phyloP scores from a whole-genome alignment of 2,797 vertebrate genomes.

The Chaetophractus vellerosus region DNA sequence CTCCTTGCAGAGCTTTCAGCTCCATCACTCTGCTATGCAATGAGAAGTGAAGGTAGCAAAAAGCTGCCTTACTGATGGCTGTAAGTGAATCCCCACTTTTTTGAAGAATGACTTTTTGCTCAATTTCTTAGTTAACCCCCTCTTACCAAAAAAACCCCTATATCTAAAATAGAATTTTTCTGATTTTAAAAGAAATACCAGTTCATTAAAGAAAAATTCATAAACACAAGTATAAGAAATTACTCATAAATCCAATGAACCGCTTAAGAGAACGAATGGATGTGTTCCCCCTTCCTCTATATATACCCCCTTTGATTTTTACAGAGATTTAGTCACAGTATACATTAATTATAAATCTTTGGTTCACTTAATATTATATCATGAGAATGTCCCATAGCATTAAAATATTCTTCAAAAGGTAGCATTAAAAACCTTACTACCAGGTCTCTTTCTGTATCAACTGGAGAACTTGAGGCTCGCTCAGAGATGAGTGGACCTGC shows the following conservation, averaged over 20 bases:
- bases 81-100: too few relatives aligned
- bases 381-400: neutral
- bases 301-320: neutral
- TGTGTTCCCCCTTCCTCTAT: too few relatives aligned
- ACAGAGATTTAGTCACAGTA: neutral
- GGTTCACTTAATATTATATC: neutral
- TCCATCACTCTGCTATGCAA: too few relatives aligned
- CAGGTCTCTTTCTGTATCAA: conserved; percentile 44
- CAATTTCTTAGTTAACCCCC: too few relatives aligned
- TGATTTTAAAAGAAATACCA: conserved; percentile 11
- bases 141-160: too few relatives aligned
- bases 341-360: conserved; percentile 38
- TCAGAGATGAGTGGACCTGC: conserved; percentile 3
- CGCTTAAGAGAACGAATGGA: neutral
- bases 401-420: neutral
- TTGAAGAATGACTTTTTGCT: too few relatives aligned
- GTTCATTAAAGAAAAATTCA: neutral
- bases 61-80: too few relatives aligned
- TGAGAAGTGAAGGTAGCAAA: too few relatives aligned
- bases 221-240: conserved; percentile 4
- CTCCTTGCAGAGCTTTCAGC: too few relatives aligned
- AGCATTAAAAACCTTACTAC: conserved; percentile 49
- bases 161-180: too few relatives aligned
- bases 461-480: conserved; percentile 56
- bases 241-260: neutral